Conservation (phyloP, 2,888 invertebrate species). For the Neelides folsomi region DNA sequence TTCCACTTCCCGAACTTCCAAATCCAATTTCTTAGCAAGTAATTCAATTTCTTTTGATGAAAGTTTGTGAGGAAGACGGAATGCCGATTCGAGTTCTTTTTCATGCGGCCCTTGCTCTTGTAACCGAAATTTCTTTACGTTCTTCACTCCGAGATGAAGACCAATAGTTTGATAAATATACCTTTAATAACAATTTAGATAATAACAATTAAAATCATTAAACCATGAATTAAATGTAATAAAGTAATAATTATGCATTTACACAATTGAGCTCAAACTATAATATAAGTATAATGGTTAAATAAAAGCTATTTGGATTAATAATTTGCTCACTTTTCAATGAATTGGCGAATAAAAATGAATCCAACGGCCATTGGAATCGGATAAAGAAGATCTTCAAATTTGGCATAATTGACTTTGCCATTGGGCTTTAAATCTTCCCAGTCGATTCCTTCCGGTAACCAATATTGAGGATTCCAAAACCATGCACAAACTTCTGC, state of each 20-base stretch:
- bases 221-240: constrained; percentile 1
- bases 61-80: no score
- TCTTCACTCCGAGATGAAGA: no score
- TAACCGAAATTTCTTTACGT: no score
- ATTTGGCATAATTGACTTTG: constrained; percentile 11
- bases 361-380: constrained; percentile 14
- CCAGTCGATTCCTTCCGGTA: constrained; percentile 13
- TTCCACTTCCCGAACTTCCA: constrained; percentile 75
- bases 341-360: constrained; percentile 8
- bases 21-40: constrained; percentile 66
- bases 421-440: constrained; percentile 11
- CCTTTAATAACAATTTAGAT: no score
- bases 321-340: constrained; percentile 8
- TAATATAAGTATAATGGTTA: no score
- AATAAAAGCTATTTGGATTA: no score
- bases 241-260: neutral
- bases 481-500: constrained; percentile 6
- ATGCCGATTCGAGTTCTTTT: no score
- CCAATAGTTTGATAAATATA: no score
- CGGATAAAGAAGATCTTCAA: constrained; percentile 14
- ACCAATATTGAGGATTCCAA: constrained; percentile 14
- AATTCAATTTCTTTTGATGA: constrained; percentile 45
- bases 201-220: no score
- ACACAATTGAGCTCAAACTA: no score
- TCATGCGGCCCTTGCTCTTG: no score